Evolutionary conservation across 2,888 invertebrate genomes (phyloP).

Genomic region (Liodrosophila aerea): DNA sequence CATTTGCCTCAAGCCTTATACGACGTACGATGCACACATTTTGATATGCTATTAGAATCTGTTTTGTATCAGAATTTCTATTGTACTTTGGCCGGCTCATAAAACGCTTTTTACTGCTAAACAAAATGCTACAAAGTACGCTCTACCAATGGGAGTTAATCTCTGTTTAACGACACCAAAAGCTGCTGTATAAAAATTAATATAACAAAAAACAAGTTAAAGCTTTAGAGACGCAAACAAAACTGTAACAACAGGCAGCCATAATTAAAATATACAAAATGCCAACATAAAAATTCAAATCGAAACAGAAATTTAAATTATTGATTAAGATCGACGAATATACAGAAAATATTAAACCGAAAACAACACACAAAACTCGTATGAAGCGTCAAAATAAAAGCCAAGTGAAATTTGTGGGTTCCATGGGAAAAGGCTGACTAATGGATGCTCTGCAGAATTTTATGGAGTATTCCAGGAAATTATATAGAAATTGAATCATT

Average conservation of each 20-base stretch:
- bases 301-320: slow-evolving; percentile 70
- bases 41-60: slow-evolving; percentile 45
- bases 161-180: slow-evolving; percentile 22
- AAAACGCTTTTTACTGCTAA: slow-evolving; percentile 33
- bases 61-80: slow-evolving; percentile 4
- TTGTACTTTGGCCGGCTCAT: slow-evolving; percentile 41
- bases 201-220: slow-evolving; percentile 39
- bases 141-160: slow-evolving; percentile 48
- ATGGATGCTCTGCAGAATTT: slow-evolving; percentile 16
- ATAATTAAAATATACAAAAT: slow-evolving; percentile 56
- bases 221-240: slow-evolving; percentile 32
- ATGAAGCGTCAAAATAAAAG: slow-evolving; percentile 51
- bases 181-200: slow-evolving; percentile 54
- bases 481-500: too few relatives aligned
- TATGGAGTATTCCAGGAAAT: neutral
- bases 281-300: slow-evolving; percentile 69
- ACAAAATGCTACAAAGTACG: slow-evolving; percentile 40
- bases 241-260: slow-evolving; percentile 43
- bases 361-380: slow-evolving; percentile 38
- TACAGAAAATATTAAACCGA: slow-evolving; percentile 59
- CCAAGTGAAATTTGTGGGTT: slow-evolving; percentile 17
- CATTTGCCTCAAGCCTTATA: slow-evolving; percentile 14
- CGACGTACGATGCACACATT: too few relatives aligned
- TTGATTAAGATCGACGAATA: slow-evolving; percentile 70
- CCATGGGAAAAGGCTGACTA: slow-evolving; percentile 12